These are phyloP conservation scores for Phymastichus coffea DNA, from an alignment of 1,140 invertebrate genomes.

Conservation along the genomic window DNA sequence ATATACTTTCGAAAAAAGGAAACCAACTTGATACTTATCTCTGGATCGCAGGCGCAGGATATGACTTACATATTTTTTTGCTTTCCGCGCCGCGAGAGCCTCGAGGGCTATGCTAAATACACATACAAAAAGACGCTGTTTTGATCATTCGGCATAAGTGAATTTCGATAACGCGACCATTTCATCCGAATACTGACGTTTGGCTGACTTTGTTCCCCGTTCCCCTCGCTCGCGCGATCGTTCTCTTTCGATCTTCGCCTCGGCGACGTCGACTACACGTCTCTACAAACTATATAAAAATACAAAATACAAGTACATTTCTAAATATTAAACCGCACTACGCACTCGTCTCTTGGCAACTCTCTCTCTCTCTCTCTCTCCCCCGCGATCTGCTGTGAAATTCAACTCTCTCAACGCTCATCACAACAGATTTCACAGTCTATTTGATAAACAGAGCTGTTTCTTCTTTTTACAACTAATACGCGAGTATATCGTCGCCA, in stretches of 20 bases:
- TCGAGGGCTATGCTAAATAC: no score
- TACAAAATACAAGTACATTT: conserved; percentile 51
- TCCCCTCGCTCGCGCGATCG: no score
- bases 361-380: no score
- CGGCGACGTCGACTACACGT: not conserved
- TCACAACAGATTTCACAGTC: not conserved
- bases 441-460: not conserved
- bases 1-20: not conserved
- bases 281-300: conserved; percentile 54
- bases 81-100: no score
- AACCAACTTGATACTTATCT: not conserved
- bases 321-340: conserved; percentile 28
- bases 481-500: not conserved
- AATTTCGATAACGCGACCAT: no score
- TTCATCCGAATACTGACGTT: conserved; percentile 14
- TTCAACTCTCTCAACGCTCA: not conserved
- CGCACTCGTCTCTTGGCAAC: not conserved
- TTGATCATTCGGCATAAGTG: no score
- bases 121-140: no score
- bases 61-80: not conserved
- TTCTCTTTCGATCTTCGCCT: no score
- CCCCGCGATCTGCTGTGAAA: not conserved
- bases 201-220: not conserved
- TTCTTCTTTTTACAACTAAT: no score
- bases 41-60: not conserved